phyloP scores from a whole-genome alignment of 2,113 vertebrate species.

The Sylvilagus bachmani region DNA sequence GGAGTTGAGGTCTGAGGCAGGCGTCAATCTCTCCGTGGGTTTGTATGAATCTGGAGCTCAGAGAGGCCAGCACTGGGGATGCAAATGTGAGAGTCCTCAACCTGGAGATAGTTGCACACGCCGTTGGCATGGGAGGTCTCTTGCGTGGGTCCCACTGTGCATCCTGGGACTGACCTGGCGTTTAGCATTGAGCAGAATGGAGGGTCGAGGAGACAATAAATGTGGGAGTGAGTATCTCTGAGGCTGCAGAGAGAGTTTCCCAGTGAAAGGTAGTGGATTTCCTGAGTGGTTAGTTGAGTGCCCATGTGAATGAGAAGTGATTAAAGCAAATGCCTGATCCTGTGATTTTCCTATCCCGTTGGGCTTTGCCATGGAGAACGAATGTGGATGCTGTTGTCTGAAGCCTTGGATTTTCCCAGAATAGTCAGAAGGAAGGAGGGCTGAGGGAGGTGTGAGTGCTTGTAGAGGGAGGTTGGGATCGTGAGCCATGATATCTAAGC shows the following conservation, averaged over 20 bases:
- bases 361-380: background rate
- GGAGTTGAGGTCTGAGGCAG: background rate
- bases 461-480: background rate
- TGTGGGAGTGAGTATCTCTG: background rate
- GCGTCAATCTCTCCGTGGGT: background rate
- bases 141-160: no score
- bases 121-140: background rate
- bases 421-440: background rate
- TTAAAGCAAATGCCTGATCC: background rate
- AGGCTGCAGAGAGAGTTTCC: background rate
- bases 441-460: accelerated
- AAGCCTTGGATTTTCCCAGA: background rate
- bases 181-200: background rate
- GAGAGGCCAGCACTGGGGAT: background rate
- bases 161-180: background rate
- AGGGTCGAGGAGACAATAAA: background rate
- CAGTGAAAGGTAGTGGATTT: background rate
- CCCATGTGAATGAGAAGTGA: background rate
- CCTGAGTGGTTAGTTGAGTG: background rate
- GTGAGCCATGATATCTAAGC: background rate
- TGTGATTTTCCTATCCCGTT: background rate
- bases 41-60: background rate
- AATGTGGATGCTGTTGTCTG: background rate
- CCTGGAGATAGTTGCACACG: background rate
- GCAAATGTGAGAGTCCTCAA: background rate